These are phyloP conservation scores for Drosophila lacteicornis DNA, from an alignment of 1,140 invertebrate genomes.

Conservation along the genomic window DNA sequence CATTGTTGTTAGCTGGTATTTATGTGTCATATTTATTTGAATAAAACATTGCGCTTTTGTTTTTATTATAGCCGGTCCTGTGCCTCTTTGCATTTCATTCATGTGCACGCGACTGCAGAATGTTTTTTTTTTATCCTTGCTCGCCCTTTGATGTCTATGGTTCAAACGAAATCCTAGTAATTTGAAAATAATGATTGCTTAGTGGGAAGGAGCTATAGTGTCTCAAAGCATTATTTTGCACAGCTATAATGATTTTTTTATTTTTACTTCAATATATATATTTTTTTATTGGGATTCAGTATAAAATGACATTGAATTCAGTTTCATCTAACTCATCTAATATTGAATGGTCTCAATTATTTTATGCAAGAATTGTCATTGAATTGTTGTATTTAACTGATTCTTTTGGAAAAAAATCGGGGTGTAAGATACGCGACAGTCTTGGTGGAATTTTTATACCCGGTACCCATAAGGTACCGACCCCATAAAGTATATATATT, in stretches of 20 bases:
- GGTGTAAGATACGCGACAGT: no score
- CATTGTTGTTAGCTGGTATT: slow-evolving; percentile 58
- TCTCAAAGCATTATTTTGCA: background rate
- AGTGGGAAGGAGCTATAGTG: background rate
- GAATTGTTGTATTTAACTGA: no score
- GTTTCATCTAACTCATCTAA: background rate
- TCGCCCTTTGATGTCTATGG: slow-evolving; percentile 34
- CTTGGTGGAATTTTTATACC: no score
- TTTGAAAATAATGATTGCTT: slow-evolving; percentile 17
- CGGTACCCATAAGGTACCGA: no score
- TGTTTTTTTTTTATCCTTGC: slow-evolving; percentile 21
- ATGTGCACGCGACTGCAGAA: slow-evolving; percentile 45
- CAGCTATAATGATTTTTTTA: background rate
- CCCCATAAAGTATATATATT: no score
- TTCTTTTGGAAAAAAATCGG: no score
- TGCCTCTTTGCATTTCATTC: slow-evolving; percentile 43
- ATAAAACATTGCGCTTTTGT: slow-evolving; percentile 74
- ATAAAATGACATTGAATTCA: background rate
- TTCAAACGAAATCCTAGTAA: slow-evolving; percentile 1
- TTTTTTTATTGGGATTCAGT: background rate
- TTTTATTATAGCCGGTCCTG: slow-evolving; percentile 23
- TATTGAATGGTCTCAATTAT: no score
- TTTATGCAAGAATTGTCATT: no score
- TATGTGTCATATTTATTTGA: slow-evolving; percentile 82
- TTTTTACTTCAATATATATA: background rate